phyloP scores from a whole-genome alignment of 2,113 vertebrate species.

The Amblyornis subalaris region DNA sequence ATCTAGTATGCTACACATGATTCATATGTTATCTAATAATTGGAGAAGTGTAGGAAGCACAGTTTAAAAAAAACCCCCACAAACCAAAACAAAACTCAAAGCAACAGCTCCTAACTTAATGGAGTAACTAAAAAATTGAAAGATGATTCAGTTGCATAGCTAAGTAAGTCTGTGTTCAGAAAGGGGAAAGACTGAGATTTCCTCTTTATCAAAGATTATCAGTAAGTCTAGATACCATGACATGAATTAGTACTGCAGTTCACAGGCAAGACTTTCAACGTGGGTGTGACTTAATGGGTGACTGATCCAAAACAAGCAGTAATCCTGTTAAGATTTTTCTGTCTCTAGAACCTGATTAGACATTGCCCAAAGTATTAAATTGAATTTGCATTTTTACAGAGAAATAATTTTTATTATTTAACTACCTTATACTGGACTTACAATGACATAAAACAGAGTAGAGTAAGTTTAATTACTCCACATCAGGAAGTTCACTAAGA shows the following conservation, averaged over 20 bases:
- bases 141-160: background rate
- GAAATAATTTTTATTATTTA: background rate
- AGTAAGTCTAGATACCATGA: background rate
- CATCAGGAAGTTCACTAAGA: background rate
- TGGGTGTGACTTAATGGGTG: background rate
- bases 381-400: background rate
- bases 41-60: background rate
- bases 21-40: background rate
- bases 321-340: background rate
- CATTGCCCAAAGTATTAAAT: background rate
- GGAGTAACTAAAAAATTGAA: background rate
- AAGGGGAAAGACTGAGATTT: background rate
- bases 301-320: background rate
- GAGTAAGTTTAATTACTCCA: background rate
- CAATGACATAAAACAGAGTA: background rate
- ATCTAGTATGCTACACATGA: background rate
- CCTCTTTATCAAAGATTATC: background rate
- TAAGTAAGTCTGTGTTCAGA: background rate
- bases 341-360: background rate
- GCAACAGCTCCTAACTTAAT: background rate
- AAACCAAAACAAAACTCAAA: background rate
- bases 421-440: background rate
- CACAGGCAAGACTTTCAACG: background rate
- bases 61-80: background rate
- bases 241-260: background rate